Evolutionary conservation across 2,797 vertebrate genomes (phyloP).

Genomic region (Rhynchonycteris naso): DNA sequence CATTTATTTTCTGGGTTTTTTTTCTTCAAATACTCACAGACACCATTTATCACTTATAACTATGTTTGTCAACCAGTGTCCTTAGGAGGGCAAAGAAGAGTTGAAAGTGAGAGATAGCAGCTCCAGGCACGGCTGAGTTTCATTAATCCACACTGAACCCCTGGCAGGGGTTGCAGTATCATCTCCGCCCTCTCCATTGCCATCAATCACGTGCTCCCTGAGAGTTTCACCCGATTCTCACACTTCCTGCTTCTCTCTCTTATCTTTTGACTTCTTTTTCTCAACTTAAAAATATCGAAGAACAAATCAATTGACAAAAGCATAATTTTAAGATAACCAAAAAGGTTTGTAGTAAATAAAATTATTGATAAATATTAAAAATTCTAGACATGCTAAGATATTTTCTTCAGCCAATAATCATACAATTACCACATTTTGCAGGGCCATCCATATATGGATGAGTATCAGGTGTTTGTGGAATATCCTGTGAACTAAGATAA

Average conservation of each 20-base stretch:
- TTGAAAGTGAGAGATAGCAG: not conserved
- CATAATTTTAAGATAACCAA: not conserved
- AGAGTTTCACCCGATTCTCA: not conserved
- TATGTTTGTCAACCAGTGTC: conserved; percentile 11
- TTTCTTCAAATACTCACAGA: not conserved
- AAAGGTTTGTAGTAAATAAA: not conserved
- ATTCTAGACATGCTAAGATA: not conserved
- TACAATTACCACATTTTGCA: not conserved
- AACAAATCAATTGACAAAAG: not conserved
- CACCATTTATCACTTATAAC: conserved; percentile 50
- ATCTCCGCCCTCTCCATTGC: not conserved
- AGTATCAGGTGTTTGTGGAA: not conserved
- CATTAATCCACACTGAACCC: not conserved
- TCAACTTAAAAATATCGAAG: not conserved
- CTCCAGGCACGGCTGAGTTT: not conserved
- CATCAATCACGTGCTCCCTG: not conserved
- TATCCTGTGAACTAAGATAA: not conserved
- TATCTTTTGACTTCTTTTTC: not conserved
- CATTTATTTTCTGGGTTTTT: not conserved
- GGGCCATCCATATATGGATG: not conserved
- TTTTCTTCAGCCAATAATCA: not conserved
- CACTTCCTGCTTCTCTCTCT: not conserved
- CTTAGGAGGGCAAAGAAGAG: not conserved
- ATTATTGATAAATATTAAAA: not conserved
- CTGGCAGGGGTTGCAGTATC: not conserved